Evolutionary conservation across 2,888 invertebrate species (phyloP).

Genomic region (Lasiommata megera): DNA sequence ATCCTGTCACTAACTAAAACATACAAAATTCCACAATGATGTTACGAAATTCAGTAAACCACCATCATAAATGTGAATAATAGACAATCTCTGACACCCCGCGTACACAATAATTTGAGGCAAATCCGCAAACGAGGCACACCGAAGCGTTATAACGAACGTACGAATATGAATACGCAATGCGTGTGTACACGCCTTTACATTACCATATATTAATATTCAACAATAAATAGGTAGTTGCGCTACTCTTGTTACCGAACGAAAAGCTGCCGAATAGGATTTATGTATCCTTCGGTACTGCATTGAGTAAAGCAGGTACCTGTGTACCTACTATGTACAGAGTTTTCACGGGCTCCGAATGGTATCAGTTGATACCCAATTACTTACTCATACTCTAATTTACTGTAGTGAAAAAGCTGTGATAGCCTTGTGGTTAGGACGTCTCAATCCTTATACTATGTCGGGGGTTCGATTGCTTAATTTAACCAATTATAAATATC

Average conservation of each 20-base stretch:
- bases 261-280: neutral
- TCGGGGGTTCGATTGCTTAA: too few species aligned
- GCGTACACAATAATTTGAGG: conserved; percentile 26
- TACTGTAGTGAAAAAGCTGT: too few species aligned
- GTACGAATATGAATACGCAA: conserved; percentile 73
- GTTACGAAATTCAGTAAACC: neutral
- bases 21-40: neutral
- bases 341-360: too few species aligned
- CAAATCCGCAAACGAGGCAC: conserved; percentile 45
- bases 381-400: too few species aligned
- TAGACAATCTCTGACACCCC: conserved; percentile 26
- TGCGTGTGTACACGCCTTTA: conserved; percentile 52
- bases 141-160: conserved; percentile 77
- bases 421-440: too few species aligned
- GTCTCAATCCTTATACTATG: too few species aligned
- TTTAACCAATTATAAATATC: too few species aligned
- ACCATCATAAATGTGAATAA: conserved; percentile 5
- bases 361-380: too few species aligned
- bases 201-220: conserved; percentile 63
- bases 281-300: neutral
- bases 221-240: conserved; percentile 39
- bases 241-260: conserved; percentile 23
- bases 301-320: too few species aligned
- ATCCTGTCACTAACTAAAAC: too few species aligned
- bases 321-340: too few species aligned